phyloP scores from a whole-genome alignment of 2,888 invertebrate species.

The Parnassius orleans region DNA sequence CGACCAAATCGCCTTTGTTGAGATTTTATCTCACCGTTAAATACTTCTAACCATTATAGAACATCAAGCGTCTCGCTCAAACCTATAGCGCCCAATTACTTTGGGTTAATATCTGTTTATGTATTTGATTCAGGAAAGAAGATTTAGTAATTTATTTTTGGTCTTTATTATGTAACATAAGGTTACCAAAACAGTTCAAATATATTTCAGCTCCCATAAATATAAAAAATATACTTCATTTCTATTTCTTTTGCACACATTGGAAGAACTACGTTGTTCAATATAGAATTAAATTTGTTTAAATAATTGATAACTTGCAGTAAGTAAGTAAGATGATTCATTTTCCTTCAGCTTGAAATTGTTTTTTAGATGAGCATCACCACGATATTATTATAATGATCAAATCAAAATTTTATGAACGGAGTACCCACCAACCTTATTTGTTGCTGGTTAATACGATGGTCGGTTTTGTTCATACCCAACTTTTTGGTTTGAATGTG shows the following conservation, averaged over 20 bases:
- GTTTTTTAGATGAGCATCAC: too few relatives aligned
- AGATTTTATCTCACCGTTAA: conserved; percentile 80
- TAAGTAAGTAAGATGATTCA: too few relatives aligned
- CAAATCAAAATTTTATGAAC: not conserved
- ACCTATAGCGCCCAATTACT: conserved; percentile 67
- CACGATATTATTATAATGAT: not conserved
- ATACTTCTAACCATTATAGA: conserved; percentile 77
- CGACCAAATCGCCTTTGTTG: conserved; percentile 79
- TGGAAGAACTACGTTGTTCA: too few relatives aligned
- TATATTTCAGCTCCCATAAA: too few relatives aligned
- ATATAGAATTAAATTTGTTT: too few relatives aligned
- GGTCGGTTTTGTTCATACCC: conserved; percentile 36
- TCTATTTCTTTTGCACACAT: too few relatives aligned
- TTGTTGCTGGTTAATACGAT: conserved; percentile 30
- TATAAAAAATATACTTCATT: too few relatives aligned
- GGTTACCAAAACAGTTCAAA: too few relatives aligned
- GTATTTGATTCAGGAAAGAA: conserved; percentile 47
- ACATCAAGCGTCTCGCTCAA: conserved; percentile 67
- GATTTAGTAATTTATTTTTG: conserved; percentile 3
- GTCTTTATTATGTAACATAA: too few relatives aligned
- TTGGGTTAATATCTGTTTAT: conserved; percentile 56
- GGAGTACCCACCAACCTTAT: conserved; percentile 1
- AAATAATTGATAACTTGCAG: too few relatives aligned
- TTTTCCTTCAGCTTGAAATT: too few relatives aligned
- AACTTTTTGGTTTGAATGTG: conserved; percentile 36